Evolutionary conservation across 2,888 invertebrate species (phyloP).

Genomic region (Leucophenga maculata): DNA sequence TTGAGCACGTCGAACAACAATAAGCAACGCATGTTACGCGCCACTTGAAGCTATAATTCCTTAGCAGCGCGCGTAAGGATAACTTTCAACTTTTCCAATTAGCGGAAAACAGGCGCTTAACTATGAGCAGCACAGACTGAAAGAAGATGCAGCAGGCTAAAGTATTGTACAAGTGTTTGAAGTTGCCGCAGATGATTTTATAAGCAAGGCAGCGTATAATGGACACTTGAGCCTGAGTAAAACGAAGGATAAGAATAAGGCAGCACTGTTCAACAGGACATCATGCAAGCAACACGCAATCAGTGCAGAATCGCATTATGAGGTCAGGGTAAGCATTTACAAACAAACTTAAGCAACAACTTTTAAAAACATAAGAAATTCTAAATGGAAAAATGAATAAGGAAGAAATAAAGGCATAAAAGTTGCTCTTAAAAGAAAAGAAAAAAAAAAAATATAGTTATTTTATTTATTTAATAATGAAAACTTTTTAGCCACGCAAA

Average conservation of each 20-base stretch:
- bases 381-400: neutral
- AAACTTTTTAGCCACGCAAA: neutral
- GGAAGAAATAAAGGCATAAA: neutral
- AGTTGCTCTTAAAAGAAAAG: neutral
- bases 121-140: constrained; percentile 36
- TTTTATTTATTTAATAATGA: neutral
- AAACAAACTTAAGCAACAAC: constrained; percentile 1
- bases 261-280: neutral
- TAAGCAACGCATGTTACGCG: constrained; percentile 32
- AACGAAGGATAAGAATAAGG: no score
- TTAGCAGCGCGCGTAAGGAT: constrained; percentile 35
- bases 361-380: neutral
- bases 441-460: neutral
- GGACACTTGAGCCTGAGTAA: neutral
- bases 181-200: no score
- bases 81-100: constrained; percentile 68
- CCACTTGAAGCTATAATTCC: constrained; percentile 16
- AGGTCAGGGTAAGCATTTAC: constrained; percentile 53
- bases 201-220: constrained; percentile 5
- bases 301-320: constrained; percentile 27
- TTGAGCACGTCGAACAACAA: constrained; percentile 33
- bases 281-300: neutral
- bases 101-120: constrained; percentile 55
- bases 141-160: neutral
- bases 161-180: neutral